phyloP scores from a whole-genome alignment of 2,888 invertebrate genomes.

The Ephialtes manifestator region DNA sequence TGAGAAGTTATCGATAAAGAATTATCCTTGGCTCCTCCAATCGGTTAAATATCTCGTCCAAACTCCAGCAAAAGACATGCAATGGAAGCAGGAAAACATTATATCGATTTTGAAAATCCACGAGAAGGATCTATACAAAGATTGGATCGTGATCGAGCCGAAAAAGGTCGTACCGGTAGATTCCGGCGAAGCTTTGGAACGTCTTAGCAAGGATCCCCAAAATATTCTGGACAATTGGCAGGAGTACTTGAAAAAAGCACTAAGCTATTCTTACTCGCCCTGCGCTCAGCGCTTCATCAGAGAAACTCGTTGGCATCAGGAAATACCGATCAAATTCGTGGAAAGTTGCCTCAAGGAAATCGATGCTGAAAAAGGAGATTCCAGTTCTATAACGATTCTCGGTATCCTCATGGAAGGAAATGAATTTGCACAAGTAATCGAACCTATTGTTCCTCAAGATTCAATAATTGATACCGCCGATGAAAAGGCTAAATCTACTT shows the following conservation, averaged over 20 bases:
- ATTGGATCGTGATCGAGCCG: constrained; percentile 15
- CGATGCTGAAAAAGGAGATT: background rate
- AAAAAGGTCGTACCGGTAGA: constrained; percentile 18
- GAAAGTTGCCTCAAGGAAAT: constrained; percentile 64
- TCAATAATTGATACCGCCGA: constrained; percentile 67
- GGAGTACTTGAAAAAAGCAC: constrained; percentile 63
- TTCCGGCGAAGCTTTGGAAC: background rate
- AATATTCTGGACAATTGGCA: constrained; percentile 68
- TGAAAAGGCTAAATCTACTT: constrained; percentile 61
- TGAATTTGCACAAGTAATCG: constrained; percentile 71
- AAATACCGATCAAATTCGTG: constrained; percentile 78
- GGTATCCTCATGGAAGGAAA: constrained; percentile 74
- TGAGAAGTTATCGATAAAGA: constrained; percentile 66
- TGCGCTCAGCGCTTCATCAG: constrained; percentile 72
- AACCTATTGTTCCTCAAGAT: constrained; percentile 72
- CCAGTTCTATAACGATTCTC: constrained; percentile 58
- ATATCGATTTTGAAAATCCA: constrained; percentile 16
- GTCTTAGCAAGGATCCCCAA: constrained; percentile 58
- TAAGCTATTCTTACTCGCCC: rapidly evolving
- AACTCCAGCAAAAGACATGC: background rate
- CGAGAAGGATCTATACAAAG: constrained; percentile 69
- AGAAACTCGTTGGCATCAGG: constrained; percentile 78
- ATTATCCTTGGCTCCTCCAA: constrained; percentile 76
- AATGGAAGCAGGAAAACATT: background rate
- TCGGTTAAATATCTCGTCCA: constrained; percentile 18